Base-by-base conservation (phyloP, 1,140 invertebrate genomes). In the Cyphomyrmex costatus region DNA sequence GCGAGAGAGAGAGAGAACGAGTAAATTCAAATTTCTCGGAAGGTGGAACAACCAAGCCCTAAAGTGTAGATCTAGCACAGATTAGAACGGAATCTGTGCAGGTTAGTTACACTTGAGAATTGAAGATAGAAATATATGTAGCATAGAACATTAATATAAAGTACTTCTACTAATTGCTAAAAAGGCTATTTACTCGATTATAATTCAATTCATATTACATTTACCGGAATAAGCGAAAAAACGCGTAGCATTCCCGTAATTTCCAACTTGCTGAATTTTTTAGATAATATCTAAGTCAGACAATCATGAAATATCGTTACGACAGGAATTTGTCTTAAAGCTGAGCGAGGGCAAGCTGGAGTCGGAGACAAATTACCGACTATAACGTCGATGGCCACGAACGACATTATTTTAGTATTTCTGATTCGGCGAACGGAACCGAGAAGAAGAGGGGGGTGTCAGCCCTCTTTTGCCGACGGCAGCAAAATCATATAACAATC, bases 391-490 rank as follows among this genome's bases (percentile, higher is more conserved):
- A 92, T 92, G 82, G 79, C 66, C 85, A 77, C 77, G 77, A 71
- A 91, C 86, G 87, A 89, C 83, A 91, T 92, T 92, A 89, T 92
- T 93, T 90, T 77, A 85, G 88, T 91, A 90, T 90, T 92, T 90
- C 84, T 79, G 83, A 85, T 77, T 89, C 85, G 79, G 79, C 51
- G 65, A 21, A n/a, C 33, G 33, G 24, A 16, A 27, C 12, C 78
- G 53, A 16, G 0, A 36, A 79, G 21, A 24, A 42, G 27, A n/a
- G 66, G 56, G 56, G 66, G 36, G 24, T 60, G 36, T 73, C 36
- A 21, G 24, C 24, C 79, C 70, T 70, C 79, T 84, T 84, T 86
- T 87, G 56, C 80, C 30, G 33, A 78, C 77, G 51, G 60, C 86
- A 87, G 61, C 61, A 80, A 90, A 91, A 91, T 88, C 85, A 86